Conservation (phyloP, 2,888 invertebrate genomes). For the Nudaria mundana region DNA sequence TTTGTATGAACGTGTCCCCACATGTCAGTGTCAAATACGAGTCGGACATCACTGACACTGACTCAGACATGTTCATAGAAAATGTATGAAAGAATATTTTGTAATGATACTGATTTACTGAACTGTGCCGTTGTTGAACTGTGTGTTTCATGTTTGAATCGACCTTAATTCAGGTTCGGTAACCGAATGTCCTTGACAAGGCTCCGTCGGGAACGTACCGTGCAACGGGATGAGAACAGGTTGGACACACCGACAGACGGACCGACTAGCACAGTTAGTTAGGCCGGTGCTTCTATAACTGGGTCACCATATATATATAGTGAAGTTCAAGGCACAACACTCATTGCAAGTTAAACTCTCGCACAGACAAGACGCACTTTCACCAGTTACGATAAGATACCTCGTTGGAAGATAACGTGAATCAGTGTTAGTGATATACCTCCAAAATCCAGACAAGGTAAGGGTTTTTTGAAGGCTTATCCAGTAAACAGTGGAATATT, state of each 20-base stretch:
- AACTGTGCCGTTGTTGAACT: too few species aligned
- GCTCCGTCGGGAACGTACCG: constrained; percentile 49
- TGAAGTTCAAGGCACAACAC: constrained; percentile 90
- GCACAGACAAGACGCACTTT: constrained; percentile 74
- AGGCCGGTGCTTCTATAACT: constrained; percentile 82
- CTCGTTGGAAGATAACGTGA: constrained; percentile 65
- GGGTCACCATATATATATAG: constrained; percentile 92
- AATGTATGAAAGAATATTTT: too few species aligned
- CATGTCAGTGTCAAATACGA: too few species aligned
- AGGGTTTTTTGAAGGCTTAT: constrained; percentile 40
- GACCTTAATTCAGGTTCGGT: too few species aligned
- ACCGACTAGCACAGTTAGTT: constrained; percentile 72
- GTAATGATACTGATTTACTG: too few species aligned
- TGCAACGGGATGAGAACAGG: constrained; percentile 66
- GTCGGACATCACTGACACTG: too few species aligned
- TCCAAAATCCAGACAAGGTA: constrained; percentile 64
- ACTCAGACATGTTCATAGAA: too few species aligned
- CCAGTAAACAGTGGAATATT: constrained; percentile 38
- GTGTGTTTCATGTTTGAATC: too few species aligned
- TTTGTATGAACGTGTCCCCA: too few species aligned
- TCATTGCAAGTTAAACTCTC: constrained; percentile 80
- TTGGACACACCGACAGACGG: constrained; percentile 56
- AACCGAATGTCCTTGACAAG: constrained; percentile 47
- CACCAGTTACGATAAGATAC: constrained; percentile 62
- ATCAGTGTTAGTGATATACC: constrained; percentile 58